Base-by-base conservation (phyloP, 2,888 invertebrate genomes). In the Lampropteryx suffumata region DNA sequence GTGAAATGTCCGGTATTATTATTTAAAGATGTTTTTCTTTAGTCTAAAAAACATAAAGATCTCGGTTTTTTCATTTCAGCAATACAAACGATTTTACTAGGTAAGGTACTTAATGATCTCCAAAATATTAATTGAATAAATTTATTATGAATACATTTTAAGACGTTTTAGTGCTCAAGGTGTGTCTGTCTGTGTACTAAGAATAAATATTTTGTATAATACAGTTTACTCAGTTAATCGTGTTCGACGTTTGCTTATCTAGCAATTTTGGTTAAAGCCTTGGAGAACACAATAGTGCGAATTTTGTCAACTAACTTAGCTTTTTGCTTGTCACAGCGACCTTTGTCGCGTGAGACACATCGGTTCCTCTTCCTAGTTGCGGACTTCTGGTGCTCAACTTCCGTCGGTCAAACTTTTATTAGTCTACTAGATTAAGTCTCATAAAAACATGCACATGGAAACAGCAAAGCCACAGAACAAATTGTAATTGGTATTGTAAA, bases 291-390 rank as follows among this genome's bases (percentile, higher is more conserved):
- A 50, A 53, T 65, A 58, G 66, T 66, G 68, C 67, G 58, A 67
- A 74, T 70, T 71, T 75, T 68, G 73, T 76, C 69, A 71, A 73
- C 69, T 64, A 62, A 64, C 61, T 59, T 54, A 55, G 70, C 78
- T 78, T 81, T 49, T 76, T 76, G 71, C 67, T 70, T 69, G 61
- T 67, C 67, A 56, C 63, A 41, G 59, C 64, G 82, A 76, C 82
- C 83, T 84, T 77, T 73, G 71, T 82, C 80, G 73, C 78, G 78
- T 82, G 78, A 83, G 74, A 75, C 68, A 71, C 77, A 72, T 75
- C 70, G 64, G 76, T 86, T 84, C 84, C 84, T 85, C 82, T 85
- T 86, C 87, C 85, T 86, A 64, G 71, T 76, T 68, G 61, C 59
- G 64, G 71, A 67, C 67, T 70, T 67, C 62, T 72, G 56, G 55